Base-by-base conservation (phyloP, 1,140 invertebrate genomes). In the Plutomurus gul region DNA sequence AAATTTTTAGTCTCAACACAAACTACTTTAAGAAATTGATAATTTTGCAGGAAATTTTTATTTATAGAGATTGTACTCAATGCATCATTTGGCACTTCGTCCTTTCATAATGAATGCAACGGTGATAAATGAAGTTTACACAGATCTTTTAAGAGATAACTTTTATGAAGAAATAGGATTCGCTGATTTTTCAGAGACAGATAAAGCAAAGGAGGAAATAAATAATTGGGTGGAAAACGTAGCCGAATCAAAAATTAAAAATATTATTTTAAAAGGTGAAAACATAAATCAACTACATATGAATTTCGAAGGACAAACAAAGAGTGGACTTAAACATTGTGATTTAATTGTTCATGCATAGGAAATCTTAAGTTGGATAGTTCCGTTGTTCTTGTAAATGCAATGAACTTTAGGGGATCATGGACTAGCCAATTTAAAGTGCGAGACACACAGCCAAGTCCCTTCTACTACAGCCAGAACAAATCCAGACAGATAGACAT, bases 321-420 rank as follows among this genome's bases (percentile, higher is more conserved):
- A 10, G 3, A 4, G 22, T 56, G 25, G 16, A 3, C 11, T 56
- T 22, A 10, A 3, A 22, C 22, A 16, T 56, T 22, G 1, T 3
- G 49, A 22, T 56, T 4, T 56, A 22, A 10, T 56, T 10, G n/a
- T 1, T 56, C 22, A 1, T 56, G 18, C 4, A n/a, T 10, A 43
- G 10, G 25, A 3, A 56, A 56, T 8, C 1, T 2, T 56, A 18
- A 3, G 1, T 56, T 27, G 22, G 30, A 76, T 0, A 36, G 13
- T 25, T 49, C 25, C 4, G n/a, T 37, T 8, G 56, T 95, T 20
- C 86, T 95, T n/a, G 87, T 93, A 13, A 96, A 94, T 85, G 92
- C 93, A 0, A 86, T 96, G 25, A 95, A 92, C 86, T 96, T 96
- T 86, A 92, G 93, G 84, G 93, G 93, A 1, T 86, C 88, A 0